Evolutionary conservation across 2,888 invertebrate species (phyloP).

Genomic region (Eristalis tenax): DNA sequence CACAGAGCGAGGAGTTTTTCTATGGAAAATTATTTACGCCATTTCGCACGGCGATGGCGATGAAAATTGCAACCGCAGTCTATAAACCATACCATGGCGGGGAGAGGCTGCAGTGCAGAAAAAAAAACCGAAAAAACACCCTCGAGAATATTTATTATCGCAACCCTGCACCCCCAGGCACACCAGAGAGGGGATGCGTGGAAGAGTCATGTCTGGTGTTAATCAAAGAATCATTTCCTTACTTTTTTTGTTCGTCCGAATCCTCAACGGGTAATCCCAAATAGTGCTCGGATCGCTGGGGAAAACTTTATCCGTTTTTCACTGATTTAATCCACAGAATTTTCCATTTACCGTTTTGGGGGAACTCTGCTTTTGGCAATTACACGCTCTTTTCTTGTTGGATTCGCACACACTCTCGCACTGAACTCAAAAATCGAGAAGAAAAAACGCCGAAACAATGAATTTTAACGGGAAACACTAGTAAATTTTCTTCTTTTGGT

Average conservation of each 20-base stretch:
- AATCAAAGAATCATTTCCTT: conserved; percentile 50
- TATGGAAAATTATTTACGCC: neutral
- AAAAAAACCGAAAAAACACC: conserved; percentile 3
- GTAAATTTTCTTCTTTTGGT: neutral
- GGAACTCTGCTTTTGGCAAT: conserved; percentile 2
- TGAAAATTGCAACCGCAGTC: neutral
- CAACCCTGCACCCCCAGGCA: too few species aligned
- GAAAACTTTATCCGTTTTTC: conserved; percentile 33
- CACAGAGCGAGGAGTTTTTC: neutral
- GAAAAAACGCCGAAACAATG: neutral
- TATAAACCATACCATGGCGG: neutral
- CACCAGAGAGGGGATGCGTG: neutral
- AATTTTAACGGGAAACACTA: neutral
- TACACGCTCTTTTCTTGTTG: conserved; percentile 24
- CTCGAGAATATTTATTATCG: neutral
- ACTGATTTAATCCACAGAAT: conserved; percentile 28
- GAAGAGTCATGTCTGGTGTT: conserved; percentile 36
- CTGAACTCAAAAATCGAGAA: conserved; percentile 8
- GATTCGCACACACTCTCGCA: conserved; percentile 21
- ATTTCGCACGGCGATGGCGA: neutral
- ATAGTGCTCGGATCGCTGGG: conserved; percentile 15
- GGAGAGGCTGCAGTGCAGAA: neutral
- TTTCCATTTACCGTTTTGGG: conserved; percentile 16
- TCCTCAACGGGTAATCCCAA: conserved; percentile 51
- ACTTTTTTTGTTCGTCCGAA: conserved; percentile 46